These are phyloP conservation scores for Passer montanus DNA, from an alignment of 2,113 vertebrate species.

Conservation along the genomic window DNA sequence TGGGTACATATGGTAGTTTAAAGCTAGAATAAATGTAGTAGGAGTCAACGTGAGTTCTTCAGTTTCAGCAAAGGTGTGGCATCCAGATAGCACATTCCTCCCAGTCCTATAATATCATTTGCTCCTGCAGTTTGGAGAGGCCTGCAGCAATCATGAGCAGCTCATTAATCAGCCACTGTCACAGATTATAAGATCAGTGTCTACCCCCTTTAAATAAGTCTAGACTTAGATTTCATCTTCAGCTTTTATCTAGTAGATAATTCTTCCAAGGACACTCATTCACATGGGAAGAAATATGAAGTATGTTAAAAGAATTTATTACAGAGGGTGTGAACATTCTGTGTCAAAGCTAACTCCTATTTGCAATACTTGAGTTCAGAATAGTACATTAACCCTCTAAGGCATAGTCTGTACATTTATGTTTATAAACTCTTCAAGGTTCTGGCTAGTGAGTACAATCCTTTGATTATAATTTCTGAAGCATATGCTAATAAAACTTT, in stretches of 20 bases:
- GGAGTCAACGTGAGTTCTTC: background rate
- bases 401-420: background rate
- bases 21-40: background rate
- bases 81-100: constrained; percentile 1
- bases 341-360: constrained; percentile 30
- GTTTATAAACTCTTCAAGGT: constrained; percentile 7
- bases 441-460: background rate
- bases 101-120: background rate
- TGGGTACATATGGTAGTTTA: background rate
- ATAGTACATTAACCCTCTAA: constrained; percentile 36
- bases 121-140: background rate
- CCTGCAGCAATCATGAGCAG: constrained; percentile 18
- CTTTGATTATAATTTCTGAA: constrained; percentile 27
- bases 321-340: constrained; percentile 30
- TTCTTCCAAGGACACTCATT: constrained; percentile 42
- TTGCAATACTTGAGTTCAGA: constrained; percentile 42
- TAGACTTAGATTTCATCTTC: constrained; percentile 57
- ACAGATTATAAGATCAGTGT: constrained; percentile 13
- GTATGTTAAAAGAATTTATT: constrained; percentile 57
- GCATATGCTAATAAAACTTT: background rate
- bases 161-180: constrained; percentile 41
- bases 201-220: constrained; percentile 23
- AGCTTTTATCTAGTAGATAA: constrained; percentile 59
- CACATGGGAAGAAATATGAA: constrained; percentile 45
- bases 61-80: constrained; percentile 25